Conservation (phyloP, 2,113 vertebrate genomes). For the Podilymbus podiceps region DNA sequence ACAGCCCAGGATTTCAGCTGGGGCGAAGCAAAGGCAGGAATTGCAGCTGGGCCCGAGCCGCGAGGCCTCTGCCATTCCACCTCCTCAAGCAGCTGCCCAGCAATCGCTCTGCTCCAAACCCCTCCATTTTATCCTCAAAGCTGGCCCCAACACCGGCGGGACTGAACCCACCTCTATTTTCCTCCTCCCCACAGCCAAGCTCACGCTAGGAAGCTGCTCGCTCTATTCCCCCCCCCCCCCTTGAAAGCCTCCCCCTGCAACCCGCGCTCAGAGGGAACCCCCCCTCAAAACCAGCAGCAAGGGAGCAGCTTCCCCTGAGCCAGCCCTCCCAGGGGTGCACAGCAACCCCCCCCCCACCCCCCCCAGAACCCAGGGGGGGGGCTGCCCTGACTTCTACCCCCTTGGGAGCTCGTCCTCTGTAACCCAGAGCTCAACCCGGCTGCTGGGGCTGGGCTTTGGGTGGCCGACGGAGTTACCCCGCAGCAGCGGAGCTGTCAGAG, state of each 20-base stretch:
- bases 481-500: background rate
- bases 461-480: background rate
- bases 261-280: background rate
- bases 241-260: background rate
- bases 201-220: background rate
- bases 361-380: no score
- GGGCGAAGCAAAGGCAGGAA: background rate
- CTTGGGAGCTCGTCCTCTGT: background rate
- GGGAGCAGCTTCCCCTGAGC: background rate
- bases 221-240: background rate
- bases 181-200: background rate
- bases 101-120: background rate
- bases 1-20: background rate
- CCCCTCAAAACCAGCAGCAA: background rate
- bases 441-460: background rate
- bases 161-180: background rate
- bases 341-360: background rate
- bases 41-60: background rate
- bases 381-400: background rate
- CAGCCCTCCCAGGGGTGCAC: background rate
- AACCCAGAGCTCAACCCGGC: background rate
- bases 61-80: background rate
- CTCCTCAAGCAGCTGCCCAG: background rate
- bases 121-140: background rate
- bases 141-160: background rate